Base-by-base conservation (phyloP, 2,888 invertebrate species). In the Margaritifera margaritifera region DNA sequence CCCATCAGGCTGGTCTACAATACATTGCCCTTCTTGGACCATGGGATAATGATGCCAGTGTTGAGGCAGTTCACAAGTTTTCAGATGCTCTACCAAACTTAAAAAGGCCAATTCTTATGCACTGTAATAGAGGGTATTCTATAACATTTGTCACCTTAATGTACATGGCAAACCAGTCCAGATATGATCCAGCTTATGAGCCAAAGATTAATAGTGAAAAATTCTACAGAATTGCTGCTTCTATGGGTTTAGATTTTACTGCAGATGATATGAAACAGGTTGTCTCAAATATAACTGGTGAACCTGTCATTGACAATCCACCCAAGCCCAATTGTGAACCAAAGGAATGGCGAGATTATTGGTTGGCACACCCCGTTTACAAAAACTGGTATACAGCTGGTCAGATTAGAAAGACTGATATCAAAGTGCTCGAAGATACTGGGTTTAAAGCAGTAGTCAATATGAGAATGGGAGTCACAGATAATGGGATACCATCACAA, bases 311-410 rank as follows among this genome's bases (percentile, higher is more conserved):
- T 22, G 64, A 75, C 63, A 69, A 80, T 62, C 81, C 82, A 22
- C 77, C 79, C 22, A 77, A 74, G 62, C 78, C 79, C 11, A 69
- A 83, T 55, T 72, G 69, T 64, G 73, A 74, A 19, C 82, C 83
- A 24, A 78, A 77, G 50, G 77, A 84, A 53, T 86, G 85, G 85
- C 62, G 78, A 22, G 80, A 83, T 61, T 83, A 81, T 62, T 86
- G 86, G 86, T 62, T 79, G n/a, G 83, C 84, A 4, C 82, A 84
- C 54, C 84, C 85, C 15, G 79, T 86, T 15, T 78, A 80, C 54
- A 78, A 76, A 64, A 84, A 85, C 71, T 84, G 83, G 83, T 86
- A 77, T 72, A 75, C 75, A 3, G 80, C 80, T 22, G 87, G 87
- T n/a, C 86, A 86, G 72, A 82, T 87, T 4, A 68, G 79, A 50